Evolutionary conservation across 2,113 vertebrate species (phyloP).

Genomic region (Apteryx mantelli): DNA sequence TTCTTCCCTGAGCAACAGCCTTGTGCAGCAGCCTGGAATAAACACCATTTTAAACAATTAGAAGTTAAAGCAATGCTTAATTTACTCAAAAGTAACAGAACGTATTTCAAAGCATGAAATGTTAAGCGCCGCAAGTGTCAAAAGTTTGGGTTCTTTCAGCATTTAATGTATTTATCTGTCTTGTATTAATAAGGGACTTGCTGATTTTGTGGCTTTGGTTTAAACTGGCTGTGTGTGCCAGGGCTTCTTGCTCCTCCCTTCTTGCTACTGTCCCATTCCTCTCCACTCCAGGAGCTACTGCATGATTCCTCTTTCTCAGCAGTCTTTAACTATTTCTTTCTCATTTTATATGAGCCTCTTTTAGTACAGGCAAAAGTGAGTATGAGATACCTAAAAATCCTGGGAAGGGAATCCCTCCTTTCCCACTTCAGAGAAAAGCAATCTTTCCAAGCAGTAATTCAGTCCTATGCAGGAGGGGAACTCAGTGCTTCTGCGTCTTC

Average conservation of each 20-base stretch:
- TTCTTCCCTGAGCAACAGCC: conserved; percentile 79
- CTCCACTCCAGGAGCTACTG: background rate
- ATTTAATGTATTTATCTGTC: background rate
- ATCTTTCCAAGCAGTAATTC: background rate
- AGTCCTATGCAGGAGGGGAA: background rate
- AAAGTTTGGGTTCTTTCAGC: background rate
- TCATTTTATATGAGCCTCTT: background rate
- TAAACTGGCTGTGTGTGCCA: background rate
- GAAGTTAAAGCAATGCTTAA: background rate
- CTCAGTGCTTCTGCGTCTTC: background rate
- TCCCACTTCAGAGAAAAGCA: background rate
- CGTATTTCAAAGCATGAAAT: background rate
- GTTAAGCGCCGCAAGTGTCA: fast-evolving
- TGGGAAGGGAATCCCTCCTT: background rate
- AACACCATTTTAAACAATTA: background rate
- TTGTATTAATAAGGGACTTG: fast-evolving
- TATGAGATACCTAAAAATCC: background rate
- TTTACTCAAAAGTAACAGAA: background rate
- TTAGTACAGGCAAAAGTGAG: background rate
- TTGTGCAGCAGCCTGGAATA: conserved; percentile 80
- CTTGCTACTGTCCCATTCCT: background rate
- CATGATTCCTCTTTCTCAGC: background rate
- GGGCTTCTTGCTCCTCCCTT: background rate
- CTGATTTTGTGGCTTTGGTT: background rate
- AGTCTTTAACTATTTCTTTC: background rate